Evolutionary conservation across 2,797 vertebrate genomes (phyloP).

Genomic region (Nyctalus aviator): DNA sequence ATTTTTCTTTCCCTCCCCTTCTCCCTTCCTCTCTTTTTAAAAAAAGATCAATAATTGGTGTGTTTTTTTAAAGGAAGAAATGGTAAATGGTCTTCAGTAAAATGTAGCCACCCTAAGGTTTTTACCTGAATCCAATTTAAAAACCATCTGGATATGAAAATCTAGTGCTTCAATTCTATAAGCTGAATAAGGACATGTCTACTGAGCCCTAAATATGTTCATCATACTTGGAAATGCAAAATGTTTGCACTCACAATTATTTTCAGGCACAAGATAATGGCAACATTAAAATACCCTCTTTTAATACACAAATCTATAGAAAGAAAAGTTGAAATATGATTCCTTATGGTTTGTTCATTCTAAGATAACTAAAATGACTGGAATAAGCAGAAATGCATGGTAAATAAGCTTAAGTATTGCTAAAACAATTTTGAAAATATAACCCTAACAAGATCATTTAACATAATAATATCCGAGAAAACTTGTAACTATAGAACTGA

Average conservation of each 20-base stretch:
- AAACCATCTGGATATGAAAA: not conserved
- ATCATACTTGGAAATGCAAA: slow-evolving; percentile 7
- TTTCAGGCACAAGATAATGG: not conserved
- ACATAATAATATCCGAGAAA: not conserved
- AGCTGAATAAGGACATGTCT: slow-evolving; percentile 47
- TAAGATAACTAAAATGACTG: slow-evolving; percentile 4
- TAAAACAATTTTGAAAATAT: slow-evolving; percentile 43
- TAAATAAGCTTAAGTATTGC: slow-evolving; percentile 27
- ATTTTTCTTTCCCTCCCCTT: not conserved
- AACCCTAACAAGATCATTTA: slow-evolving; percentile 2
- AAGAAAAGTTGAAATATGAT: not conserved
- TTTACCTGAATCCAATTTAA: slow-evolving; percentile 30
- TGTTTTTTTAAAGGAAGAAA: not conserved
- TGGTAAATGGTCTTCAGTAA: not conserved
- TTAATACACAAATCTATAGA: not conserved
- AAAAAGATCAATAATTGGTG: not conserved
- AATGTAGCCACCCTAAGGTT: not conserved
- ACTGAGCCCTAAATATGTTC: not conserved
- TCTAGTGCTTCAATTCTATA: not conserved
- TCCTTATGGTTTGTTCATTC: not conserved
- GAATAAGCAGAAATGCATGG: not conserved
- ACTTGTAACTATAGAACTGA: not conserved
- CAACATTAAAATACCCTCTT: not conserved
- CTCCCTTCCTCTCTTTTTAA: not conserved
- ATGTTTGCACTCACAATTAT: slow-evolving; percentile 38